Evolutionary conservation across 2,888 invertebrate species (phyloP).

Genomic region (Lasius platythorax): DNA sequence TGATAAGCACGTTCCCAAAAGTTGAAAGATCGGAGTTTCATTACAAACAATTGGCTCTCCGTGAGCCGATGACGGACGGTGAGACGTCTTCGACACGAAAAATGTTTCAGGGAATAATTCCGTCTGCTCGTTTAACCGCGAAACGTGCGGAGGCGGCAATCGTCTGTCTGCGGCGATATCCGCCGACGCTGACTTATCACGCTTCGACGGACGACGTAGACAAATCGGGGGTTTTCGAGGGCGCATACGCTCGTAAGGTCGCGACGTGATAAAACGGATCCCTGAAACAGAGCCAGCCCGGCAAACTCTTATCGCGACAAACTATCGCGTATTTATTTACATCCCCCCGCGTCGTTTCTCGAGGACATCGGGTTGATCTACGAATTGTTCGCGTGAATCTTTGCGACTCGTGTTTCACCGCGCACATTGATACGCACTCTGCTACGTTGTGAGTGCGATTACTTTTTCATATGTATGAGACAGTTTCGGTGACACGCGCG

Average conservation of each 20-base stretch:
- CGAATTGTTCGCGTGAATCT: conserved; percentile 8
- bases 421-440: background rate
- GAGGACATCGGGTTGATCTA: background rate
- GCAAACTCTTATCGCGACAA: conserved; percentile 32
- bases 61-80: background rate
- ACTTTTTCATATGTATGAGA: conserved; percentile 20
- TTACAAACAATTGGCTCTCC: conserved; percentile 9
- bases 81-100: conserved; percentile 11
- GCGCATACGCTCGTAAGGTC: conserved; percentile 34
- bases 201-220: conserved; percentile 59
- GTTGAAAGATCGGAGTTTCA: background rate
- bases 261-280: conserved; percentile 65
- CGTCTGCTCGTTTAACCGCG: conserved; percentile 32
- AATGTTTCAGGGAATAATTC: conserved; percentile 44
- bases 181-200: conserved; percentile 70
- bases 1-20: background rate
- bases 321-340: conserved; percentile 50
- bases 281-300: conserved; percentile 56
- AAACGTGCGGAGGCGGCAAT: conserved; percentile 35
- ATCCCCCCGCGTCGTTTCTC: background rate
- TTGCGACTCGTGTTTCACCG: background rate
- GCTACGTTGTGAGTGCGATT: conserved; percentile 2
- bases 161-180: conserved; percentile 61
- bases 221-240: conserved; percentile 53
- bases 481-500: background rate